Base-by-base conservation (phyloP, 92 coral and sea anemone species). In the Diadumene lineata region DNA sequence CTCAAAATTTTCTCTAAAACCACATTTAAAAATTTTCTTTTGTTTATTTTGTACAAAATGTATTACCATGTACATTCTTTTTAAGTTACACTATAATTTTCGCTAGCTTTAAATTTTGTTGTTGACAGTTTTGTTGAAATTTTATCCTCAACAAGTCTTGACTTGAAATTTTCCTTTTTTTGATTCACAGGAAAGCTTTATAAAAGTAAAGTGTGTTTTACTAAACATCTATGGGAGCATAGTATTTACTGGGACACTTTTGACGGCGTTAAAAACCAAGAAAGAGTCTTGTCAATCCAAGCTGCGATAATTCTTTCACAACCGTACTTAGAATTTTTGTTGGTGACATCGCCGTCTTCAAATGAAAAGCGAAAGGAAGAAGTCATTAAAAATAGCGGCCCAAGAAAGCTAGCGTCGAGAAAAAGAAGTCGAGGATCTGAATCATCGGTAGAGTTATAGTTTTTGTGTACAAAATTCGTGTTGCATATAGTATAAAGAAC, bases 141-240 rank as follows among this genome's bases (percentile, higher is more conserved):
- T 56, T 32, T 44, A 32, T 60, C 31, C 21, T 33, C 77, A 66
- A 72, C 77, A 72, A 43, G 77, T 72, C 48, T 57, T 56, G 57
- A 72, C 77, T 72, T 72, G 77, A 25, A 62, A 33, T 34, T 18
- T 74, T 21, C 24, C 43, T 60, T 84, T 86, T 57, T 43, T 60
- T 55, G 63, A 80, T 73, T 67, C 63, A 7, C 88, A 96, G 99
- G 99, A 66, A 96, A 96, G 73, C 87, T 90, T 29, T 96, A 96
- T 80, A 96, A 96, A 69, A 89, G 97, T 50, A 96, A 96, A 84
- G 99, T 96, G 8, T 96, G 99, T 70, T 96, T 96, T 53, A 96
- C 99, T 6, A 96, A 96, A 70, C 99, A 96, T 84, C 66, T 96
- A 60, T 96, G 99, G 99, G 99, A 96, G 33, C 99, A 96, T 38